phyloP scores from a whole-genome alignment of 2,888 invertebrate genomes.

The Hanleya hanleyi region DNA sequence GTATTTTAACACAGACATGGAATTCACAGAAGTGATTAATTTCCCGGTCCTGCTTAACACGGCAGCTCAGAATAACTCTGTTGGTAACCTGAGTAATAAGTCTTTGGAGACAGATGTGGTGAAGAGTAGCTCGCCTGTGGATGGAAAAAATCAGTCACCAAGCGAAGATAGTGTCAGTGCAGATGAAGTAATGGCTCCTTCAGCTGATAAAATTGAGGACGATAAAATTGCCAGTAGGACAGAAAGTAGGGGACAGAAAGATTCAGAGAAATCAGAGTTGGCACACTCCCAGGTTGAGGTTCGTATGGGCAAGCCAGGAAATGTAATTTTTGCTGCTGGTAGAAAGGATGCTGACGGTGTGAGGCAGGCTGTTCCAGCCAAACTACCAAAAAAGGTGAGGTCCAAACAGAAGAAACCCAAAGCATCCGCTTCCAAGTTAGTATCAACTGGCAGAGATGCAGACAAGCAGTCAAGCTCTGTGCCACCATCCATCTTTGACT shows the following conservation, averaged over 20 bases:
- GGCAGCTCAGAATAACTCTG: neutral
- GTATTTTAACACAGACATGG: slow-evolving; percentile 57
- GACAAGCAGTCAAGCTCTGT: neutral
- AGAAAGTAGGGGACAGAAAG: no score
- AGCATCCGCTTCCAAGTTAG: slow-evolving; percentile 39
- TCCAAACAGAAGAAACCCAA: slow-evolving; percentile 50
- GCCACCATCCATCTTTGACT: slow-evolving; percentile 50
- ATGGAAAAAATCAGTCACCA: no score
- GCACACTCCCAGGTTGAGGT: slow-evolving; percentile 41
- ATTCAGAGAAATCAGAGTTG: no score
- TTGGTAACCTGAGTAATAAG: no score
- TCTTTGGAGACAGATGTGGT: neutral
- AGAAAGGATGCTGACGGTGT: slow-evolving; percentile 57
- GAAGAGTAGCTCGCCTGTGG: neutral
- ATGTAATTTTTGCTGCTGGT: slow-evolving; percentile 53
- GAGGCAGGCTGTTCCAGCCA: slow-evolving; percentile 51
- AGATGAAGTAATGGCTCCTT: neutral
- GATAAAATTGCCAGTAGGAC: neutral
- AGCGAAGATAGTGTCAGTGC: neutral
- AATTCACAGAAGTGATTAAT: slow-evolving; percentile 50
- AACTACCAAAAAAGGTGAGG: slow-evolving; percentile 43
- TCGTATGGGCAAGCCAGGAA: slow-evolving; percentile 50
- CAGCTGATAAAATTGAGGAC: neutral
- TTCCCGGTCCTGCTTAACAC: neutral
- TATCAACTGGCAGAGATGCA: neutral